Conservation (phyloP, 2,113 vertebrate genomes). For the Ursus arctos region DNA sequence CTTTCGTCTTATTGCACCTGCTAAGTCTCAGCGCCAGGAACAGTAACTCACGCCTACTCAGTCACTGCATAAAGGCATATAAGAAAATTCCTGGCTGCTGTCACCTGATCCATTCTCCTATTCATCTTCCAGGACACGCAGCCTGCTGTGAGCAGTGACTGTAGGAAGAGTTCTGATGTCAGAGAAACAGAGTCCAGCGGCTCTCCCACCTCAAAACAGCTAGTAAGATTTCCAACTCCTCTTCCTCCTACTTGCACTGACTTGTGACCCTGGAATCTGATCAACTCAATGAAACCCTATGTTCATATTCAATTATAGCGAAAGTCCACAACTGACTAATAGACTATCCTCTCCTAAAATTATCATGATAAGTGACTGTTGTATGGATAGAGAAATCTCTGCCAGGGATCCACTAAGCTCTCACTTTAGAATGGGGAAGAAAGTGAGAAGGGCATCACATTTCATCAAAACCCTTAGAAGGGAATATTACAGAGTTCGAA, state of each 20-base stretch:
- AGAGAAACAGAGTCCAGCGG: neutral
- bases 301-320: neutral
- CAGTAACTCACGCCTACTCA: neutral
- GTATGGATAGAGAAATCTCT: neutral
- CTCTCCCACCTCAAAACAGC: neutral
- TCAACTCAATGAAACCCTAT: neutral
- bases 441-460: neutral
- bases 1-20: constrained; percentile 2
- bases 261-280: neutral
- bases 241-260: neutral
- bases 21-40: neutral
- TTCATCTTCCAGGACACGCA: neutral
- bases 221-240: neutral
- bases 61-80: neutral
- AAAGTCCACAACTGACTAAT: neutral
- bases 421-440: neutral
- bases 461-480: constrained; percentile 45
- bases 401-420: neutral
- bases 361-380: neutral
- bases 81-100: neutral
- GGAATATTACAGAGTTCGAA: constrained; percentile 25
- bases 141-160: neutral
- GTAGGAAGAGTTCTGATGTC: neutral
- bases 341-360: neutral
- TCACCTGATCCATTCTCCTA: neutral